A percentile compares a stretch with the other conserved stretches of the same genome.
phyloP scores from a whole-genome alignment of 2,888 invertebrate genomes.

The Orgyia antiqua region DNA sequence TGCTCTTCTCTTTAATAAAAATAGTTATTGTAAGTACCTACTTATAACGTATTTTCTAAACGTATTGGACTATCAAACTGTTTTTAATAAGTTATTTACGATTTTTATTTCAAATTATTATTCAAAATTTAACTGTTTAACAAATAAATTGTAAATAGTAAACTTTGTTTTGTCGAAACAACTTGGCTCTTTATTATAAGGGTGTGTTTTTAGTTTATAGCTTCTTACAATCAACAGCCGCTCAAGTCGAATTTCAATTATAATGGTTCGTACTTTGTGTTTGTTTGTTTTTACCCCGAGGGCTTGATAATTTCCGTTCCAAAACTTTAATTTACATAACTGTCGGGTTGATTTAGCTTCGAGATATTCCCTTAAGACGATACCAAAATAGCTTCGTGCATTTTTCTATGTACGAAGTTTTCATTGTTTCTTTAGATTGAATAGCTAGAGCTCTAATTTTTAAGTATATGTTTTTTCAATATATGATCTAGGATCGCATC shows the following conservation, averaged over 20 bases:
- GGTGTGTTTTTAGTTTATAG: slow-evolving; percentile 13
- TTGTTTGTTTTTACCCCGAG: slow-evolving; percentile 21
- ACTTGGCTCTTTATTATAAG: slow-evolving; percentile 2
- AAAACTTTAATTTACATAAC: slow-evolving; percentile 27
- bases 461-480: too few species aligned
- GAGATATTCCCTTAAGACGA: slow-evolving; percentile 17
- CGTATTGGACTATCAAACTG: too few species aligned
- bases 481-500: too few species aligned
- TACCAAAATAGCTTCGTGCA: too few species aligned
- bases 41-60: not conserved
- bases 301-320: slow-evolving; percentile 23
- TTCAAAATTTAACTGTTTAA: too few species aligned
- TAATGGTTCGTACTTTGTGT: slow-evolving; percentile 22
- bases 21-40: too few species aligned
- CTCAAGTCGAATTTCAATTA: slow-evolving; percentile 27
- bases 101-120: too few species aligned
- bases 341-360: slow-evolving; percentile 15
- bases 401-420: too few species aligned
- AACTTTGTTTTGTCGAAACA: not conserved
- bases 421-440: too few species aligned
- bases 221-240: slow-evolving; percentile 18
- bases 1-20: too few species aligned
- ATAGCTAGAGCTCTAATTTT: too few species aligned
- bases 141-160: not conserved
- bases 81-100: too few species aligned